Evolutionary conservation across 1,140 invertebrate genomes (phyloP).

Genomic region (Meteorus sp.): DNA sequence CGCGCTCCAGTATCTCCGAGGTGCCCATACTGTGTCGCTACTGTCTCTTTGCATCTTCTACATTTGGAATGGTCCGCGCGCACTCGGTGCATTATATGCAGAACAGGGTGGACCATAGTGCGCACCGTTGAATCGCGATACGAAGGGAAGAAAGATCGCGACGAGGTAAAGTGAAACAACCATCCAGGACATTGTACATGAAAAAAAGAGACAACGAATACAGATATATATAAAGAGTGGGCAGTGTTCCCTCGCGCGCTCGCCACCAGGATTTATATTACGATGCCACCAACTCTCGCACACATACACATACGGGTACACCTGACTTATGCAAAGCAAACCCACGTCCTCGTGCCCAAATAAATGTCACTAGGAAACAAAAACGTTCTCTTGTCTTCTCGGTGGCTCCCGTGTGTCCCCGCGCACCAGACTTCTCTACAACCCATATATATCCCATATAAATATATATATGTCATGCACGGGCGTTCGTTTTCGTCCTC

Average conservation of each 20-base stretch:
- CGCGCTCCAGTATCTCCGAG: conserved; percentile 15
- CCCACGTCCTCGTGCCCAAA: conserved; percentile 47
- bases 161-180: conserved; percentile 27
- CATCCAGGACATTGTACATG: too few relatives aligned
- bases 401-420: conserved; percentile 20
- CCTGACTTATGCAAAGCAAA: conserved; percentile 57
- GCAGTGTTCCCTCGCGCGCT: conserved; percentile 43
- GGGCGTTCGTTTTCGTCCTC: too few relatives aligned
- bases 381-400: conserved; percentile 48
- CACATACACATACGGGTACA: conserved; percentile 49
- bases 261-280: conserved; percentile 57
- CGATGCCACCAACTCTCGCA: conserved; percentile 45
- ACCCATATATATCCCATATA: too few relatives aligned
- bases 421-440: neutral
- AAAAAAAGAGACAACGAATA: conserved; percentile 27
- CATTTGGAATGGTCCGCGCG: too few relatives aligned
- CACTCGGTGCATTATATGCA: conserved; percentile 58
- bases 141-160: conserved; percentile 26
- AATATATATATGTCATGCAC: too few relatives aligned
- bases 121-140: conserved; percentile 33
- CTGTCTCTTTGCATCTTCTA: neutral
- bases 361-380: conserved; percentile 58
- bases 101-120: conserved; percentile 54
- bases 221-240: conserved; percentile 42
- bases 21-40: neutral